These are phyloP conservation scores for Latrodectus hesperus DNA, from an alignment of 2,888 invertebrate genomes.

Conservation along the genomic window DNA sequence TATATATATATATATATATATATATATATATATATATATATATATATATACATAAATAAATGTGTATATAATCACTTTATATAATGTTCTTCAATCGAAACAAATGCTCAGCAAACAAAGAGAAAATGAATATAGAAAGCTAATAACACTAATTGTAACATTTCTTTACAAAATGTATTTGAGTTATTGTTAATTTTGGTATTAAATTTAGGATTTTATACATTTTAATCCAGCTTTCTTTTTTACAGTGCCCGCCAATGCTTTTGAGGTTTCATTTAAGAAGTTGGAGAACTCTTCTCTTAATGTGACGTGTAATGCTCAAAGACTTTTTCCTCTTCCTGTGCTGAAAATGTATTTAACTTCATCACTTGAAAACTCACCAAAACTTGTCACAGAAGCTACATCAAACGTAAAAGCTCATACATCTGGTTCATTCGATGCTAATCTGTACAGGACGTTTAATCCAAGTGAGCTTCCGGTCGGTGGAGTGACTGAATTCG, in stretches of 20 bases:
- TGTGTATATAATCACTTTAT: too few species aligned
- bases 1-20: too few species aligned
- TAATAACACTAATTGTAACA: too few species aligned
- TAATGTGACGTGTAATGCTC: conserved; percentile 61
- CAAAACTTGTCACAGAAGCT: conserved; percentile 8
- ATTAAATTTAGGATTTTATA: too few species aligned
- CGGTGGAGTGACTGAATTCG: conserved; percentile 59
- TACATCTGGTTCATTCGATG: conserved; percentile 52
- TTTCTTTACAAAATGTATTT: too few species aligned
- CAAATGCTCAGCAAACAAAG: too few species aligned
- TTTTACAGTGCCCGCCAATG: conserved; percentile 55
- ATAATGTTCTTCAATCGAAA: too few species aligned
- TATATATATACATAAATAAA: too few species aligned
- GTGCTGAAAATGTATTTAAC: conserved; percentile 39
- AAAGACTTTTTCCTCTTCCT: conserved; percentile 54
- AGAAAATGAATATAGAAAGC: too few species aligned
- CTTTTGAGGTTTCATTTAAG: conserved; percentile 48
- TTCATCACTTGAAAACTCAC: conserved; percentile 40
- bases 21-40: too few species aligned
- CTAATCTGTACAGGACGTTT: conserved; percentile 53
- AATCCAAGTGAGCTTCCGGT: conserved; percentile 41
- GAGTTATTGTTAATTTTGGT: too few species aligned
- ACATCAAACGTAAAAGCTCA: conserved; percentile 12
- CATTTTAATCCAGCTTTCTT: background rate
- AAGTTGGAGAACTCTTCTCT: conserved; percentile 34